Evolutionary conservation across 2,888 invertebrate species (phyloP).

Genomic region (Lumbricus terrestris): DNA sequence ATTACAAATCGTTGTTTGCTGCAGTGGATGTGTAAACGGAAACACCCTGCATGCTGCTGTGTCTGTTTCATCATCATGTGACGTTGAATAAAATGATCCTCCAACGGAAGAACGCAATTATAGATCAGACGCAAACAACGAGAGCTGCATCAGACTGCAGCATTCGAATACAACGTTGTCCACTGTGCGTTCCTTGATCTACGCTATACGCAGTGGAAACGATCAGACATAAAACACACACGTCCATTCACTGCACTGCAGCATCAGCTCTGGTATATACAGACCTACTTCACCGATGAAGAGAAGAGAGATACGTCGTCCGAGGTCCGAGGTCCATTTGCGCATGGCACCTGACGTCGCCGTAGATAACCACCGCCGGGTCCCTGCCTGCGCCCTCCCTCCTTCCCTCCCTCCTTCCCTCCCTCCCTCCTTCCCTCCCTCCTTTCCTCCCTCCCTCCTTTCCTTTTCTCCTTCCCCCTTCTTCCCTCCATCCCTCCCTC

Average conservation of each 20-base stretch:
- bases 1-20: no score
- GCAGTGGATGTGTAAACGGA: background rate
- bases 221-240: background rate
- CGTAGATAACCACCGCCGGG: background rate
- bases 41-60: background rate
- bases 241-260: background rate
- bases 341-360: background rate
- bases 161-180: background rate
- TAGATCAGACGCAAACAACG: background rate
- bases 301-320: background rate
- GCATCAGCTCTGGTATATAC: no score
- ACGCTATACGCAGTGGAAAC: background rate
- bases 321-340: background rate
- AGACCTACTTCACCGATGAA: background rate
- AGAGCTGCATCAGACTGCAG: background rate
- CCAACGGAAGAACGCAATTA: background rate
- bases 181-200: background rate
- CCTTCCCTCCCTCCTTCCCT: background rate
- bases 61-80: no score
- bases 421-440: no score
- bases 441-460: no score
- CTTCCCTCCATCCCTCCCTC: no score
- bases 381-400: background rate
- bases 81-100: background rate
- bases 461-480: no score